Evolutionary conservation across 1,140 invertebrate genomes (phyloP).

Genomic region (Calliopsis andreniformis): DNA sequence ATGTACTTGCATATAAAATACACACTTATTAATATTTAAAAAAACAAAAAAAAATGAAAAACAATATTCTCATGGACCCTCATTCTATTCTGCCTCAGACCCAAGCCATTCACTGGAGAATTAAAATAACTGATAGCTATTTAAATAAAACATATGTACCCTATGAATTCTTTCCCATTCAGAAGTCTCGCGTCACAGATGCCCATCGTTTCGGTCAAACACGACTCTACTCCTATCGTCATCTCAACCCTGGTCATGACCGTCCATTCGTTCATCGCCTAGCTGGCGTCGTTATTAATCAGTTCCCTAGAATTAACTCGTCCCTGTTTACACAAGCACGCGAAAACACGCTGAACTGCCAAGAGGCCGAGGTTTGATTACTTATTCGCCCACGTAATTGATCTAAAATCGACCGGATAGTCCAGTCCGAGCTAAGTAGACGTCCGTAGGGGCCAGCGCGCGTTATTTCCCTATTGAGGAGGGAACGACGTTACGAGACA

Average conservation of each 20-base stretch:
- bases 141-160: no score
- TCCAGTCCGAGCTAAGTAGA: not conserved
- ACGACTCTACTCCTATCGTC: not conserved
- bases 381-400: slow-evolving; percentile 18
- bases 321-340: not conserved
- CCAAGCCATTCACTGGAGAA: no score
- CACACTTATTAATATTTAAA: no score
- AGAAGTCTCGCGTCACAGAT: no score
- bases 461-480: slow-evolving; percentile 29
- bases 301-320: not conserved
- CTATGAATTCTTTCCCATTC: no score
- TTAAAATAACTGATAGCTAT: no score
- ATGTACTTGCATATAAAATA: no score
- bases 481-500: slow-evolving; percentile 10
- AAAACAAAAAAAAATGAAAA: no score
- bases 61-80: no score
- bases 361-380: slow-evolving; percentile 1
- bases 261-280: not conserved
- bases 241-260: not conserved
- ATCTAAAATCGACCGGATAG: slow-evolving; percentile 14
- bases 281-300: not conserved
- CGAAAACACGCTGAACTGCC: not conserved
- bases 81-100: no score
- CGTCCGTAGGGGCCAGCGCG: not conserved
- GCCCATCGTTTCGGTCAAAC: no score